Evolutionary conservation across 2,888 invertebrate genomes (phyloP).

Genomic region (Zhuqinia jingwanae): DNA sequence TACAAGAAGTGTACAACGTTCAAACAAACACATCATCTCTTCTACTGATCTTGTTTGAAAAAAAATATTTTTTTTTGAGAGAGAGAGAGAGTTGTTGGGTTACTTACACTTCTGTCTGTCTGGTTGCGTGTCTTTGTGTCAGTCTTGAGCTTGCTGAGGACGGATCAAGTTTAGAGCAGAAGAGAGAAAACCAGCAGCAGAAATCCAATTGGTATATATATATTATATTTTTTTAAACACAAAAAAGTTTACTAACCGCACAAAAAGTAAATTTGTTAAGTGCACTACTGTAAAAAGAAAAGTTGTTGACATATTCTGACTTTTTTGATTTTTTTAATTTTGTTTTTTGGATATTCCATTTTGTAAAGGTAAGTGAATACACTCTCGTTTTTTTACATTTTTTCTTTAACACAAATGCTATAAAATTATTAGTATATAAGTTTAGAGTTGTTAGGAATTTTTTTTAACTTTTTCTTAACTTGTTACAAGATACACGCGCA

Average conservation of each 20-base stretch:
- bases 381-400: not conserved
- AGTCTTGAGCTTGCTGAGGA: slow-evolving; percentile 72
- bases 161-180: slow-evolving; percentile 63
- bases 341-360: slow-evolving; percentile 66
- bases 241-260: slow-evolving; percentile 38
- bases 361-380: slow-evolving; percentile 59
- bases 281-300: slow-evolving; percentile 35
- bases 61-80: no score
- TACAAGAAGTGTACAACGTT: slow-evolving; percentile 25
- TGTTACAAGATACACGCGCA: not conserved
- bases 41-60: no score
- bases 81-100: slow-evolving; percentile 50
- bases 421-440: no score
- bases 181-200: slow-evolving; percentile 46
- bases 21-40: no score
- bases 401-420: not conserved
- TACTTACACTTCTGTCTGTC: slow-evolving; percentile 58
- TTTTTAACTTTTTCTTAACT: not conserved
- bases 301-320: slow-evolving; percentile 42
- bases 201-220: slow-evolving; percentile 15
- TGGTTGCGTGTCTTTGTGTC: slow-evolving; percentile 62
- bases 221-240: no score
- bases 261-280: slow-evolving; percentile 65
- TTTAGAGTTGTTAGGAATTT: no score
- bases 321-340: slow-evolving; percentile 56